Conservation (phyloP, 2,797 vertebrate species). For the Sebastes steindachneri region DNA sequence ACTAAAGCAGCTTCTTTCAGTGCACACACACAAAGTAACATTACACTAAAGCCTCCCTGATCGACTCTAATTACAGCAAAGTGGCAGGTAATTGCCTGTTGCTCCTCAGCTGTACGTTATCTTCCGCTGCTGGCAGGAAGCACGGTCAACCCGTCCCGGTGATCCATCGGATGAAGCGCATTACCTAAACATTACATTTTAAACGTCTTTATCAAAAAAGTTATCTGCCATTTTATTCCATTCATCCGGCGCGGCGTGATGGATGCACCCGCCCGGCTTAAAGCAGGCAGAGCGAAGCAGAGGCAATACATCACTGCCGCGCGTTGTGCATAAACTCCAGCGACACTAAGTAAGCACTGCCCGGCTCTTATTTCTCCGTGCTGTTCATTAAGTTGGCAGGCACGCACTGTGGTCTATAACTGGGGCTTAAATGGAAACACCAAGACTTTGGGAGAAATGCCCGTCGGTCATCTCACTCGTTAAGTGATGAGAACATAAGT, state of each 20-base stretch:
- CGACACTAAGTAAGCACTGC: conserved; percentile 62
- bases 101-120: conserved; percentile 61
- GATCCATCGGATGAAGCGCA: conserved; percentile 63
- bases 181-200: conserved; percentile 74
- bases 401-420: conserved; percentile 10
- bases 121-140: conserved; percentile 24
- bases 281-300: conserved; percentile 30
- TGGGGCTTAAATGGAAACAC: conserved; percentile 10
- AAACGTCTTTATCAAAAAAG: conserved; percentile 66
- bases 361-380: conserved; percentile 36
- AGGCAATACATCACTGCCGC: conserved; percentile 67
- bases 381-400: conserved; percentile 49
- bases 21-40: neutral
- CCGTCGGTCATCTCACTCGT: neutral
- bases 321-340: conserved; percentile 43
- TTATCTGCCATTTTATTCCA: conserved; percentile 58
- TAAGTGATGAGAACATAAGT: neutral
- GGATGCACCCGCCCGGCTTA: conserved; percentile 55
- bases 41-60: conserved; percentile 16
- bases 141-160: conserved; percentile 51
- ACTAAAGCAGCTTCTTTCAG: neutral
- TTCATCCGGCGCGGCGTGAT: conserved; percentile 45
- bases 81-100: conserved; percentile 76
- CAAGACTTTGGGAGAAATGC: neutral
- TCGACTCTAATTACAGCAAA: conserved; percentile 80